Conservation (phyloP, 2,888 invertebrate species). For the Doris montereyensis region DNA sequence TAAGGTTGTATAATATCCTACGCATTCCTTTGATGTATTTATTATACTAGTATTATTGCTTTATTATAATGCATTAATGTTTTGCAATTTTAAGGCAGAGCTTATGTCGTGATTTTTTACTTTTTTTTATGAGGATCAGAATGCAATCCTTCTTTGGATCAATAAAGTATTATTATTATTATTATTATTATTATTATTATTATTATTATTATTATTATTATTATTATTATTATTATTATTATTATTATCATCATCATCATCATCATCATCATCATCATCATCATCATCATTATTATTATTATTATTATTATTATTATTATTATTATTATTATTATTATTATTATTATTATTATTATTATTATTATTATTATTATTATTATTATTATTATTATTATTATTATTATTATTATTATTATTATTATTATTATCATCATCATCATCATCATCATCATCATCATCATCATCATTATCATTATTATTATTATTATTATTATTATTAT, state of each 20-base stretch:
- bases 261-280: conserved; percentile 21
- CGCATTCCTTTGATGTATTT: too few relatives aligned
- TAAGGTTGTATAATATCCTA: too few relatives aligned
- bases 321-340: too few relatives aligned
- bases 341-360: neutral
- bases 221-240: neutral
- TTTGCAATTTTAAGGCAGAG: too few relatives aligned
- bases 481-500: neutral
- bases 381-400: neutral
- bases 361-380: neutral
- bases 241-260: conserved; percentile 21
- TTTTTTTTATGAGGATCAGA: too few relatives aligned
- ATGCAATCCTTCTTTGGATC: too few relatives aligned
- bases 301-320: too few relatives aligned
- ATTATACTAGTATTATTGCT: too few relatives aligned
- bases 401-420: neutral
- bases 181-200: too few relatives aligned
- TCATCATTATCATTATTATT: neutral
- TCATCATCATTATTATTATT: conserved; percentile 14
- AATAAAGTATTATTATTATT: too few relatives aligned
- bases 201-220: neutral
- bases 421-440: conserved; percentile 21
- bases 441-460: conserved; percentile 21
- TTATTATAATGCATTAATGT: too few relatives aligned
- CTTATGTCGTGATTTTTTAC: too few relatives aligned